Conservation (phyloP, 2,797 vertebrate species). For the Gastrophryne carolinensis region DNA sequence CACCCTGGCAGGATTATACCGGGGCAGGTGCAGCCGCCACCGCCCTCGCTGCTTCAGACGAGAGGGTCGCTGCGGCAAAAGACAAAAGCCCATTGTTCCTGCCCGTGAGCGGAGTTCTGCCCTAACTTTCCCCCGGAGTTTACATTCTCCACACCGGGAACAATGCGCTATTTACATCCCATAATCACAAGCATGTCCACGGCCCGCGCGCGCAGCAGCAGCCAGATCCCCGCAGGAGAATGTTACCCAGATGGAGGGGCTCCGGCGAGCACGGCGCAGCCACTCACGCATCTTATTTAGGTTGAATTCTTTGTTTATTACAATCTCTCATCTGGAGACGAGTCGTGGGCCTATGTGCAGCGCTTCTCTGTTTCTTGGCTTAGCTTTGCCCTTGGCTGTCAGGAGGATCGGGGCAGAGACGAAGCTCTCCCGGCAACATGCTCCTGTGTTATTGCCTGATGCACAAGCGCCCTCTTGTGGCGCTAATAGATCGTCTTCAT, state of each 20-base stretch:
- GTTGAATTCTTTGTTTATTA: background rate
- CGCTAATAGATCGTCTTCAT: no score
- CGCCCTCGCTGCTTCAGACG: background rate
- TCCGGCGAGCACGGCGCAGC: background rate
- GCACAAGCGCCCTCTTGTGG: slow-evolving; percentile 4
- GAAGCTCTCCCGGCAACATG: background rate
- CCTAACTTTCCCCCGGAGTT: background rate
- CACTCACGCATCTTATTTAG: background rate
- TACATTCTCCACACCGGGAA: background rate
- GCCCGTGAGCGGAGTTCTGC: no score
- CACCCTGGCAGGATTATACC: background rate
- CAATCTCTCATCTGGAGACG: background rate
- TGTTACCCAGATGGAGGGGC: slow-evolving; percentile 28
- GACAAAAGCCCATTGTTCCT: background rate
- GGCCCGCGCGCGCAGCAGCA: background rate
- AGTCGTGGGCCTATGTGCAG: background rate
- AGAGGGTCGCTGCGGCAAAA: background rate
- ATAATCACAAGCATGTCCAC: slow-evolving; percentile 30
- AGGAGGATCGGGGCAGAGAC: background rate
- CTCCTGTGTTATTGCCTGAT: background rate
- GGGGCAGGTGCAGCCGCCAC: background rate
- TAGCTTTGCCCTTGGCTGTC: no score
- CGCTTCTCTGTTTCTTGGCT: background rate
- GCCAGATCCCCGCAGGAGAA: slow-evolving; percentile 19
- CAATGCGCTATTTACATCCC: slow-evolving; percentile 39